Conservation (phyloP, 2,888 invertebrate species). For the Mesorhabditis spiculigera region DNA sequence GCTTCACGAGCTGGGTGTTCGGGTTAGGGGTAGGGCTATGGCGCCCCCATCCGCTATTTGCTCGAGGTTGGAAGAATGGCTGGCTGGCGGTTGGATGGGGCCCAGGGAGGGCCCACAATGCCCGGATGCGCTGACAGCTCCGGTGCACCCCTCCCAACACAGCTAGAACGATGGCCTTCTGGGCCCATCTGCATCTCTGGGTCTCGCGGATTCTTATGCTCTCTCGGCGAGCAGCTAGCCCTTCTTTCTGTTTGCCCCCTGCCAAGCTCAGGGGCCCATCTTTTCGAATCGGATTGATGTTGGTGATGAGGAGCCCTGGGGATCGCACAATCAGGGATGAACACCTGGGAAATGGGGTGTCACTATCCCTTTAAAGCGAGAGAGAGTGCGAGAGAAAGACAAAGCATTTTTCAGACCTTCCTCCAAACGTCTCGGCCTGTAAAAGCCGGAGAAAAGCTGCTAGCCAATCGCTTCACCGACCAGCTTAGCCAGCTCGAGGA, state of each 20-base stretch:
- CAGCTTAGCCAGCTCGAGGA: background rate
- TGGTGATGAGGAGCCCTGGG: too few relatives aligned
- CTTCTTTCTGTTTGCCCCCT: background rate
- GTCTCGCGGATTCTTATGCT: background rate
- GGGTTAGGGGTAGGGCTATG: too few relatives aligned
- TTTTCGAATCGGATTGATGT: too few relatives aligned
- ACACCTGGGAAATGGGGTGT: background rate
- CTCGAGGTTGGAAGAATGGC: too few relatives aligned
- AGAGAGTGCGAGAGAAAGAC: background rate
- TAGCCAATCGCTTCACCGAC: conserved; percentile 16
- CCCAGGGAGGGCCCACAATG: background rate
- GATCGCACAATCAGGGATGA: background rate
- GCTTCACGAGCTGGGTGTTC: too few relatives aligned
- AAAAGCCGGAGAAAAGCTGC: conserved; percentile 31
- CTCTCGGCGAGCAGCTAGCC: background rate
- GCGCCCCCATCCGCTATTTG: too few relatives aligned
- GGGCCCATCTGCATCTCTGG: conserved; percentile 1
- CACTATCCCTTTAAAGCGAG: background rate
- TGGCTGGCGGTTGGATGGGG: background rate
- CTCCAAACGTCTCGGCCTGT: conserved; percentile 42
- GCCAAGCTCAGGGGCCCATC: background rate
- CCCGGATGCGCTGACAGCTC: conserved; percentile 5
- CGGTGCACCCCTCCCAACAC: conserved; percentile 1
- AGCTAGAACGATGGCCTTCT: background rate
- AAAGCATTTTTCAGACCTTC: conserved; percentile 29